These are phyloP conservation scores for Takifugu bimaculatus DNA, from an alignment of 2,113 vertebrate species.

Conservation along the genomic window DNA sequence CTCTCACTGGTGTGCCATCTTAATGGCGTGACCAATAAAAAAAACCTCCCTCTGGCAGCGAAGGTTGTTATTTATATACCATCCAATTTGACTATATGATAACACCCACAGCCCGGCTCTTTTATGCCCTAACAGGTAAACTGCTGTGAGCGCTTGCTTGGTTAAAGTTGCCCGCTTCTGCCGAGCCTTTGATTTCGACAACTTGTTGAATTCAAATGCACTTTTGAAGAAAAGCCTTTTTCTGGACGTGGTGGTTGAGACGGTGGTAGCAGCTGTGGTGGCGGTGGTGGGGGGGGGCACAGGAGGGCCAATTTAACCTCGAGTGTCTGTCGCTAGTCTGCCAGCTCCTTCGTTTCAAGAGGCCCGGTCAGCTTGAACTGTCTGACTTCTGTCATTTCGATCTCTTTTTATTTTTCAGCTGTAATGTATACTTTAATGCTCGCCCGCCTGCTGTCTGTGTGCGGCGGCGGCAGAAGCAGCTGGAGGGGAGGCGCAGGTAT, in stretches of 20 bases:
- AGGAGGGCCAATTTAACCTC: conserved; percentile 97
- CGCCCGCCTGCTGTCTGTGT: conserved; percentile 54
- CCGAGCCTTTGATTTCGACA: conserved; percentile 90
- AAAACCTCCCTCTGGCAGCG: conserved; percentile 29
- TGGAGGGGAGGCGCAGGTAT: conserved; percentile 94
- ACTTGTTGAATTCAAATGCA: conserved; percentile 94
- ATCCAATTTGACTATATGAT: conserved; percentile 59
- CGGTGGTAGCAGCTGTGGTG: conserved; percentile 35
- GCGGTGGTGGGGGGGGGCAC: conserved; percentile 72
- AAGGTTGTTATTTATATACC: conserved; percentile 60
- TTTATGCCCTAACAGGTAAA: conserved; percentile 89
- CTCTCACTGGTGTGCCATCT: conserved; percentile 28
- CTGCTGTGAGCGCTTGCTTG: conserved; percentile 90
- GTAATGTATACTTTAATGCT: conserved; percentile 97
- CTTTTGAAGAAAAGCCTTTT: conserved; percentile 87
- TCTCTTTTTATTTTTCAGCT: conserved; percentile 78
- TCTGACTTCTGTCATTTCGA: conserved; percentile 97
- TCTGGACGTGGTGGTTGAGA: conserved; percentile 27
- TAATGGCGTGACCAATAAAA: conserved; percentile 32
- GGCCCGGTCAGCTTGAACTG: conserved; percentile 95
- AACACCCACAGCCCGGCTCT: conserved; percentile 70
- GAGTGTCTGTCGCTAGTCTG: conserved; percentile 91
- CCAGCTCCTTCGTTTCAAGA: conserved; percentile 91
- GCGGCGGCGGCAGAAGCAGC: conserved; percentile 80
- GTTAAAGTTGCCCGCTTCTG: conserved; percentile 88